Evolutionary conservation across 2,888 invertebrate species (phyloP).

Genomic region (Anthrax anthrax): DNA sequence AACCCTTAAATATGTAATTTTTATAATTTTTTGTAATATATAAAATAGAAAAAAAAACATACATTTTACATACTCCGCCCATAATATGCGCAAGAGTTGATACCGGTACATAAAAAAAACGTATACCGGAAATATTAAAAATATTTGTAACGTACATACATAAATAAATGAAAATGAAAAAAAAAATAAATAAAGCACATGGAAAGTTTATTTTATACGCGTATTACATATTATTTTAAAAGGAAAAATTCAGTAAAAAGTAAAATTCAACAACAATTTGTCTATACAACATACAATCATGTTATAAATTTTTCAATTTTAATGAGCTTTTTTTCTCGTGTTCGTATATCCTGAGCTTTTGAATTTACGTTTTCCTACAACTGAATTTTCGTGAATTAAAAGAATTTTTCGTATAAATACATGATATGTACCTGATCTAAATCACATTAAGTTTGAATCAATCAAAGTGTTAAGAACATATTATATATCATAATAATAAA

Average conservation of each 20-base stretch:
- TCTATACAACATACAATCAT: no score
- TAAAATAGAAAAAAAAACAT: background rate
- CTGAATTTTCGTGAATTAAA: no score
- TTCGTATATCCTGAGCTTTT: background rate
- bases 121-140: slow-evolving; percentile 2
- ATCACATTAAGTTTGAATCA: slow-evolving; percentile 6
- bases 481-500: no score
- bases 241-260: background rate
- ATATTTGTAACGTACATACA: no score
- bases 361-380: slow-evolving; percentile 1
- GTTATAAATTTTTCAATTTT: background rate
- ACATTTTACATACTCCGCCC: background rate
- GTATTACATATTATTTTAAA: no score
- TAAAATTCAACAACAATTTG: background rate
- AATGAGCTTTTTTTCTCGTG: background rate
- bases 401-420: slow-evolving; percentile 3
- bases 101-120: slow-evolving; percentile 1
- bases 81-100: slow-evolving; percentile 4
- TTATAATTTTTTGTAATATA: no score
- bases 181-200: background rate
- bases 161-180: no score
- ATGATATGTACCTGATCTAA: slow-evolving; percentile 1
- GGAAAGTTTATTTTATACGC: no score
- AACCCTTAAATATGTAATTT: no score
- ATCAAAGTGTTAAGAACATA: slow-evolving; percentile 2